Base-by-base conservation (phyloP, 2,888 invertebrate genomes). In the Isoperla grammatica region DNA sequence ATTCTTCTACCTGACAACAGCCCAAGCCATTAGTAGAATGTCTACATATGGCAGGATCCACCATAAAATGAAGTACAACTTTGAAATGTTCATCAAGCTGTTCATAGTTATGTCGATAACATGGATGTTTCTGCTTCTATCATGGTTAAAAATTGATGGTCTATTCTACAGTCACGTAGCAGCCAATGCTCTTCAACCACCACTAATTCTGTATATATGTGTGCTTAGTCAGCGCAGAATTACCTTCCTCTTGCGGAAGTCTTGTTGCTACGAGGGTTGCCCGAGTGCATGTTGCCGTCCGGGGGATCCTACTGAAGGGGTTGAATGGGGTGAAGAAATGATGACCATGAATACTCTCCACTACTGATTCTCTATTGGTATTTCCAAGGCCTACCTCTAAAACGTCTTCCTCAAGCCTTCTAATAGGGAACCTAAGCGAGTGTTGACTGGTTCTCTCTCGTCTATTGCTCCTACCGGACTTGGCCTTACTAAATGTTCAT, bases 251-350 rank as follows among this genome's bases (percentile, higher is more conserved):
- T 74, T 91, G 49, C 81, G 86, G 62, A 90, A 91, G 74, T 86
- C 87, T 56, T 91, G 90, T 74, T 88, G 88, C 68, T 87, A 87
- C 70, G 83, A 83, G 35, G 73, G 72, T 59, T 77, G 76, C 63
- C 65, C 74, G 15, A 77, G 75, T 64, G 73, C 77, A 50, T 81
- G 81, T 63, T 81, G 81, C 66, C n/a, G 56, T 13, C 29, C 46
- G 2, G 29, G 49, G 11, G 57, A 59, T 8, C 45, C 61, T 23
- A 67, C 66, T 11, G 67, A 66, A 37, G 67, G 69, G 1, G 56
- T 61, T 1, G 90, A 91, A 69, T 91, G 90, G 90, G 91, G 91
- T 0, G 91, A 91, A 69, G 91, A 92, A 76, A 85, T 91, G 87
- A 86, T 88, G 56, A 89, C 90, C 63, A 90, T 91, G 84, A 90